These are phyloP conservation scores for Strigamia maritima DNA, from an alignment of 2,888 invertebrate genomes.

Conservation along the genomic window DNA sequence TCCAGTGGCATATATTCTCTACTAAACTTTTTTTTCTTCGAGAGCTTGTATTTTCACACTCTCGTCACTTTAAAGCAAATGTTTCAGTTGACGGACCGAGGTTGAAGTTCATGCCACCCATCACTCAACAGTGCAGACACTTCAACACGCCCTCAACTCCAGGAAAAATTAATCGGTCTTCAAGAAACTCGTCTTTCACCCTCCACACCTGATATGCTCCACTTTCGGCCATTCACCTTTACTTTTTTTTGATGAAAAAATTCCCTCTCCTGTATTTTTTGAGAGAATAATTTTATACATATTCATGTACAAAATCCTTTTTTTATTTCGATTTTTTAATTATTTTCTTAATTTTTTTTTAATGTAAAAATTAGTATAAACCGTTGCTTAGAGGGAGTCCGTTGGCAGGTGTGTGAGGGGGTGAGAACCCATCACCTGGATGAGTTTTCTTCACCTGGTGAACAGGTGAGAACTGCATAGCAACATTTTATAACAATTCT, in stretches of 20 bases:
- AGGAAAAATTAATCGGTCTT: constrained; percentile 23
- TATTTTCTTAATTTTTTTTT: background rate
- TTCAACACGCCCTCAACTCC: constrained; percentile 19
- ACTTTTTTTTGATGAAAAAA: background rate
- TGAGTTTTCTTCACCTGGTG: constrained; percentile 15
- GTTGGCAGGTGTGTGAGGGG: constrained; percentile 20
- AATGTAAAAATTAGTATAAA: background rate
- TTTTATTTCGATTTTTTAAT: background rate
- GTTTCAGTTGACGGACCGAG: constrained; percentile 4
- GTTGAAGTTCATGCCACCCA: background rate
- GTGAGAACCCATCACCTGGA: constrained; percentile 9
- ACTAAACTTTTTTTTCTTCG: background rate
- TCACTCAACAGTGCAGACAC: background rate
- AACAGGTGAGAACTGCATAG: background rate
- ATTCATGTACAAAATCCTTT: background rate
- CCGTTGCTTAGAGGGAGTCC: constrained; percentile 15
- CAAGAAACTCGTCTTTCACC: constrained; percentile 11
- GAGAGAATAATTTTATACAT: background rate
- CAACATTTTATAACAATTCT: background rate
- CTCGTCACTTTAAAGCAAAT: background rate
- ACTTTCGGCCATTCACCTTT: constrained; percentile 12
- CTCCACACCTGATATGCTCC: background rate
- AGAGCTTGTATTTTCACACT: constrained; percentile 8
- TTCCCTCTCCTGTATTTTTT: background rate
- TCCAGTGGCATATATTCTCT: constrained; percentile 7